Conservation (phyloP, 2,797 vertebrate species). For the Gastrophryne carolinensis region DNA sequence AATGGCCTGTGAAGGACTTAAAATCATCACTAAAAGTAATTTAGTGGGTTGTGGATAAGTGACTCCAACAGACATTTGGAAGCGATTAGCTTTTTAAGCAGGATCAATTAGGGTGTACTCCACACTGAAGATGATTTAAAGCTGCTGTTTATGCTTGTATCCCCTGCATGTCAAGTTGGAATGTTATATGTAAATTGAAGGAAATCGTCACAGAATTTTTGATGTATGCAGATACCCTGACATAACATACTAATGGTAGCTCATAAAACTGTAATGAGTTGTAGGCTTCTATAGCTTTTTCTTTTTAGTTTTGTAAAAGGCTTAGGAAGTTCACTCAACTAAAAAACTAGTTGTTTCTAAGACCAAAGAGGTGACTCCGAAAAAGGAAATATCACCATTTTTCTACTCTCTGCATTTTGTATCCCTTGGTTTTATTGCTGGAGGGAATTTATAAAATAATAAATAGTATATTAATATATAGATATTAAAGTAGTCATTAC, state of each 20-base stretch:
- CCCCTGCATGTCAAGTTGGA: background rate
- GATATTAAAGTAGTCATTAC: too few relatives aligned
- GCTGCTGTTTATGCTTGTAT: conserved; percentile 18
- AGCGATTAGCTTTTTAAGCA: conserved; percentile 35
- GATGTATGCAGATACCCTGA: too few relatives aligned
- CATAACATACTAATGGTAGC: background rate
- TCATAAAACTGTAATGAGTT: background rate
- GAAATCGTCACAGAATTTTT: background rate
- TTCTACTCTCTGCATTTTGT: too few relatives aligned
- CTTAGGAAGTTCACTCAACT: too few relatives aligned
- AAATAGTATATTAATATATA: too few relatives aligned
- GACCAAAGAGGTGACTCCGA: too few relatives aligned
- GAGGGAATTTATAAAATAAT: too few relatives aligned
- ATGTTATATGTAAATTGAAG: background rate
- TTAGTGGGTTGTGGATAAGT: conserved; percentile 36
- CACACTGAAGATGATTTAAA: conserved; percentile 7
- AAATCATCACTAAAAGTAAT: conserved; percentile 28
- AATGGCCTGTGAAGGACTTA: conserved; percentile 42
- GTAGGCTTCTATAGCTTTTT: too few relatives aligned
- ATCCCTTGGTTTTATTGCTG: too few relatives aligned
- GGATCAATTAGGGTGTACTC: conserved; percentile 23
- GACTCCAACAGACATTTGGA: conserved; percentile 43
- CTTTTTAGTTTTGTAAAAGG: too few relatives aligned
- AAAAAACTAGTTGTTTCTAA: too few relatives aligned
- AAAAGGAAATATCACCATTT: too few relatives aligned